These are phyloP conservation scores for Adelges cooleyi DNA, from an alignment of 1,140 invertebrate genomes.

Conservation along the genomic window DNA sequence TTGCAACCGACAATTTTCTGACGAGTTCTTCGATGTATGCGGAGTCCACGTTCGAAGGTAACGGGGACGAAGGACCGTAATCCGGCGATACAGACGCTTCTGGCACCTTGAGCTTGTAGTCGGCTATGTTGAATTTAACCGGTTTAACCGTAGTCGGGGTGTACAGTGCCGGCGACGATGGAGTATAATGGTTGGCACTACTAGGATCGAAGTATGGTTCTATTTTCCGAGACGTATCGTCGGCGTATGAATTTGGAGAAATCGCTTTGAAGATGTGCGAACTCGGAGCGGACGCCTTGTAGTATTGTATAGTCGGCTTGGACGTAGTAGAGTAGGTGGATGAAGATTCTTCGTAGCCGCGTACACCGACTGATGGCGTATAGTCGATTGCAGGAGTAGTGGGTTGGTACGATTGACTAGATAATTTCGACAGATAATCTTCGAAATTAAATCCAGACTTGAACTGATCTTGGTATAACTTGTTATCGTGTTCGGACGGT, in stretches of 20 bases:
- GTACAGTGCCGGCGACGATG: no score
- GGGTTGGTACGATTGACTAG: background rate
- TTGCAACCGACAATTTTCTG: background rate
- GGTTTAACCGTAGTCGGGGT: background rate
- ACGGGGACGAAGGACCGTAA: background rate
- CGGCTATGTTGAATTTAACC: background rate
- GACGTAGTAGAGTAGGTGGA: background rate
- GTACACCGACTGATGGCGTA: background rate
- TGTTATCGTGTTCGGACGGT: background rate
- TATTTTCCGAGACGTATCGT: background rate
- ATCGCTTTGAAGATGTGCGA: background rate
- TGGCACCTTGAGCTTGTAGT: background rate
- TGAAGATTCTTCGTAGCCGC: background rate
- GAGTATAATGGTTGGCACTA: background rate
- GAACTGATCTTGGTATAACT: background rate
- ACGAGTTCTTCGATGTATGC: background rate
- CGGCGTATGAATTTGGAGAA: background rate
- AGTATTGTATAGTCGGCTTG: background rate
- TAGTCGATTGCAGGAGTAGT: background rate
- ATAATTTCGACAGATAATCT: slow-evolving; percentile 1
- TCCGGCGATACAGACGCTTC: background rate
- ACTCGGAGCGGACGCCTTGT: background rate
- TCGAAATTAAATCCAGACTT: background rate
- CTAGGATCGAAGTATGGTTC: background rate
- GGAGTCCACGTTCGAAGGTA: background rate